Conservation (phyloP, 2,797 vertebrate genomes). For the Typhlichthys eigenmanni region DNA sequence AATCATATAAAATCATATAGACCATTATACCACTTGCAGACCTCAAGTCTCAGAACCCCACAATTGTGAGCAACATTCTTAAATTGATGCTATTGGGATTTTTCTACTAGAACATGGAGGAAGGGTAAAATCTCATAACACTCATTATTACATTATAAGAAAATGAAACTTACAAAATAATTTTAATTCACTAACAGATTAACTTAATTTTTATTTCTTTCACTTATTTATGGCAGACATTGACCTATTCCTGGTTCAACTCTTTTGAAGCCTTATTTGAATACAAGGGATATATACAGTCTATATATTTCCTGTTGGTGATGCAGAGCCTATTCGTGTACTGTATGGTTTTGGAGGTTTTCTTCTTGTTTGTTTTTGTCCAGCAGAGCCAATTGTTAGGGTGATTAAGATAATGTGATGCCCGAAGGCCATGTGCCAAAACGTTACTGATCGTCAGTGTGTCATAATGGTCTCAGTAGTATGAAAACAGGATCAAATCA, state of each 20-base stretch:
- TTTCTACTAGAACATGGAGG: constrained; percentile 3
- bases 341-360: constrained; percentile 20
- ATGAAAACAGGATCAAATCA: constrained; percentile 15
- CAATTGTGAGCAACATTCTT: background rate
- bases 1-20: too few species aligned
- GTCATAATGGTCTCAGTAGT: constrained; percentile 16
- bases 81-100: background rate
- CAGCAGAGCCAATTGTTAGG: background rate
- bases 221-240: background rate
- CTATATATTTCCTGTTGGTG: too few species aligned
- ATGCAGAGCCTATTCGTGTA: background rate
- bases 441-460: constrained; percentile 2
- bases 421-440: constrained; percentile 39
- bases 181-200: constrained; percentile 7
- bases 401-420: constrained; percentile 8
- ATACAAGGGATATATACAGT: background rate
- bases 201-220: background rate
- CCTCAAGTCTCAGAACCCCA: too few species aligned
- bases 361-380: constrained; percentile 22
- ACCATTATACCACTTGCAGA: too few species aligned
- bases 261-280: constrained; percentile 65
- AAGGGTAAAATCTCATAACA: constrained; percentile 7
- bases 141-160: constrained; percentile 8
- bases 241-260: constrained; percentile 68
- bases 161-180: constrained; percentile 17